Percentiles rank a stretch among this genome's conserved stretches.
These are phyloP conservation scores for Dinoponera quadriceps DNA, from an alignment of 1,140 invertebrate species.

Conservation along the genomic window DNA sequence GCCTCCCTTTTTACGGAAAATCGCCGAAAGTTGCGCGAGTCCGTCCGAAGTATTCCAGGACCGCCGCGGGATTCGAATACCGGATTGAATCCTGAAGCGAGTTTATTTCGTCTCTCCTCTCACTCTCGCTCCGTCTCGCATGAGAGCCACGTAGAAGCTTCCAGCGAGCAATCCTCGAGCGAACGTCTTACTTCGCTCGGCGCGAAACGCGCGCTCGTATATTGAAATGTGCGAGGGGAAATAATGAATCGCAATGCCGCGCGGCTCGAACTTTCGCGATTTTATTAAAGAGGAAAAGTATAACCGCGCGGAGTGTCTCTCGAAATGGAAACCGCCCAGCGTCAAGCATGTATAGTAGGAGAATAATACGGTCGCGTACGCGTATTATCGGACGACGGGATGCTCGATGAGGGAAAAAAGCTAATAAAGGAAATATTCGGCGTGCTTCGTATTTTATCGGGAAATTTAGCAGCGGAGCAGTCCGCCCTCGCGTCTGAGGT, in stretches of 20 bases:
- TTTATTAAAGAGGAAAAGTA: constrained; percentile 22
- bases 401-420: constrained; percentile 76
- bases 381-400: constrained; percentile 68
- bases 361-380: constrained; percentile 50
- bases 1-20: constrained; percentile 56
- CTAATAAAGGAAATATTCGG: constrained; percentile 83
- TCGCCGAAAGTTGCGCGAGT: constrained; percentile 46
- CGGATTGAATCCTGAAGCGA: constrained; percentile 10
- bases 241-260: not conserved
- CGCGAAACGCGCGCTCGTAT: too few relatives aligned
- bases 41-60: constrained; percentile 32
- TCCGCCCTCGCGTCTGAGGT: constrained; percentile 71
- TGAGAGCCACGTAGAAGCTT: not conserved
- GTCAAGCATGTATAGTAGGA: constrained; percentile 38
- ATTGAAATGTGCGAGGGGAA: not conserved
- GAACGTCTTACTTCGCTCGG: not conserved
- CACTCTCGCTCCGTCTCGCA: not conserved
- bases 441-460: constrained; percentile 79
- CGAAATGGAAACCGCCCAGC: constrained; percentile 38
- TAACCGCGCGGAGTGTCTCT: constrained; percentile 23
- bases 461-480: constrained; percentile 73
- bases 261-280: not conserved
- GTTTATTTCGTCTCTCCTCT: not conserved
- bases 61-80: constrained; percentile 16
- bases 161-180: not conserved